phyloP scores from a whole-genome alignment of 2,113 vertebrate genomes.

The Rostratula benghalensis region DNA sequence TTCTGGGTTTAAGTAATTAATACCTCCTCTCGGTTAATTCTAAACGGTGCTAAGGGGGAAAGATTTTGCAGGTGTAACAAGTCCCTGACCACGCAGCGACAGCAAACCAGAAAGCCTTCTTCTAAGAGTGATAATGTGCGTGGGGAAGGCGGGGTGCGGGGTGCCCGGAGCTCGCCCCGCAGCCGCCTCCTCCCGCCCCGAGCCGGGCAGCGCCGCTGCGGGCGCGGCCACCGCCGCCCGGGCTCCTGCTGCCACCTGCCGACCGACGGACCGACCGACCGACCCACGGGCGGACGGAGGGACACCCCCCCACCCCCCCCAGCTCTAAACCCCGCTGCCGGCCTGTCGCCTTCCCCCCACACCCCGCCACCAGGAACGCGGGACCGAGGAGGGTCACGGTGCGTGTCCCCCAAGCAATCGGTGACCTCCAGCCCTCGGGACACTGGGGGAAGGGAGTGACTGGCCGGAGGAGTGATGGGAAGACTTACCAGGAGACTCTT shows the following conservation, averaged over 20 bases:
- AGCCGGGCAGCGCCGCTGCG: neutral
- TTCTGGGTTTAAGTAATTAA: neutral
- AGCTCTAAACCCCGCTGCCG: neutral
- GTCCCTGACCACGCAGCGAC: neutral
- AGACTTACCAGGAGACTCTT: neutral
- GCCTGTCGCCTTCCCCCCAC: too few species aligned
- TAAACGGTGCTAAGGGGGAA: neutral
- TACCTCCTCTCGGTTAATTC: neutral
- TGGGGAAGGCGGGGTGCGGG: neutral
- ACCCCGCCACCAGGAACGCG: too few species aligned
- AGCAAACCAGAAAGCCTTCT: neutral
- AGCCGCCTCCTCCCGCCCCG: neutral
- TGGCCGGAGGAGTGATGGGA: rapidly evolving
- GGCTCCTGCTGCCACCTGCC: slow-evolving; percentile 72
- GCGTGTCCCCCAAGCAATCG: neutral
- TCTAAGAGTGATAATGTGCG: neutral
- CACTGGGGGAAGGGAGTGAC: too few species aligned
- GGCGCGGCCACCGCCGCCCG: neutral
- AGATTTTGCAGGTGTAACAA: neutral
- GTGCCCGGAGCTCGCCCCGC: neutral
- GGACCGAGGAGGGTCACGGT: too few species aligned
- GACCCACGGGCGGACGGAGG: neutral
- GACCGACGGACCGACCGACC: neutral
- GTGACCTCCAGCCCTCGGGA: neutral
- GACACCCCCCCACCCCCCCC: too few species aligned